Conservation (phyloP, 2,113 vertebrate species). For the Crotalus tigris region DNA sequence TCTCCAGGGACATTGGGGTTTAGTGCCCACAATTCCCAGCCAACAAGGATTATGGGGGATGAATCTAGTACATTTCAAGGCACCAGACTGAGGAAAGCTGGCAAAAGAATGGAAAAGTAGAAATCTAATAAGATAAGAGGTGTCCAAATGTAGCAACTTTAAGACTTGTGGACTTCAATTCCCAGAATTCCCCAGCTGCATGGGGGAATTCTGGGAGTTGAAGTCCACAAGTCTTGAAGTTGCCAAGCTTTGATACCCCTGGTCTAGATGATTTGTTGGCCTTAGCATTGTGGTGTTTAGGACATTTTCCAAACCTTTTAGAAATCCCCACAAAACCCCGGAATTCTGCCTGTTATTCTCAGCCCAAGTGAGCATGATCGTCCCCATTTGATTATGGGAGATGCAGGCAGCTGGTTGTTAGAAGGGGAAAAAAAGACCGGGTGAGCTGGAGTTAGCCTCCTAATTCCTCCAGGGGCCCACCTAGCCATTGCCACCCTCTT, state of each 20-base stretch:
- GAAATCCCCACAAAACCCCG: not conserved
- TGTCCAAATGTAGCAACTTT: not conserved
- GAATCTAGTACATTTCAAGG: not conserved
- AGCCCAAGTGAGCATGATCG: no score
- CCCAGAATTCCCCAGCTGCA: not conserved
- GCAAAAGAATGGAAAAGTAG: not conserved
- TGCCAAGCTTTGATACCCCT: not conserved
- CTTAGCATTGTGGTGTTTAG: not conserved
- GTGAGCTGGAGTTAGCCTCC: not conserved
- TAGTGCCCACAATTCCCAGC: not conserved
- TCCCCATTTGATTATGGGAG: not conserved
- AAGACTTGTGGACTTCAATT: not conserved
- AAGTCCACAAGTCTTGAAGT: not conserved
- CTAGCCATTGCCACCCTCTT: not conserved
- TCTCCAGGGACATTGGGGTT: not conserved
- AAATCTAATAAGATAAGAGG: not conserved
- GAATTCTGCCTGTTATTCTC: not conserved
- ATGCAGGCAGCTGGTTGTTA: conserved; percentile 9
- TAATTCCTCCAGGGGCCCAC: not conserved
- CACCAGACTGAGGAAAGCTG: not conserved
- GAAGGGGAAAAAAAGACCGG: not conserved
- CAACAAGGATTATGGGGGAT: not conserved
- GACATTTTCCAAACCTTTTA: not conserved
- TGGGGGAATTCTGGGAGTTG: not conserved
- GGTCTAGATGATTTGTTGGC: not conserved